A percentile compares a stretch with the other conserved stretches of the same genome.
Evolutionary conservation across 2,113 vertebrate genomes (phyloP).

Genomic region (Otolemur garnettii): DNA sequence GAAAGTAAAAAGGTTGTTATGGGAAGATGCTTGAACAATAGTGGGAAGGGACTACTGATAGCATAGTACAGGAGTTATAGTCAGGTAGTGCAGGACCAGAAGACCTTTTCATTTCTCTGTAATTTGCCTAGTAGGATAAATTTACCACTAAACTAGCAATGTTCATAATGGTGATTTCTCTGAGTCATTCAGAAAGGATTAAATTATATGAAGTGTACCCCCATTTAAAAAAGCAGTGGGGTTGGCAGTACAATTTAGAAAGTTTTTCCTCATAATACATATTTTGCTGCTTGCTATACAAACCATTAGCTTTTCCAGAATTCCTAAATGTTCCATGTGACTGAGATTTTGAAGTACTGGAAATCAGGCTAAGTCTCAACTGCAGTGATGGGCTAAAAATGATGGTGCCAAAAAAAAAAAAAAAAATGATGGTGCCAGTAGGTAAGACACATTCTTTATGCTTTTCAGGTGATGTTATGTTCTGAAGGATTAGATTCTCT

Average conservation of each 20-base stretch:
- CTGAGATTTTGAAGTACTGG: neutral
- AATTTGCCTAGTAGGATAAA: conserved; percentile 36
- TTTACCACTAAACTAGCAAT: neutral
- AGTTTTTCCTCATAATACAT: neutral
- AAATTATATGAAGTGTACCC: neutral
- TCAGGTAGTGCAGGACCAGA: neutral
- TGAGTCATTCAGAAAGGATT: conserved; percentile 55
- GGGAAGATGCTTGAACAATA: neutral
- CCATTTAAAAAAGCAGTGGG: conserved; percentile 4
- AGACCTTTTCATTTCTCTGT: neutral
- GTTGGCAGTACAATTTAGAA: neutral
- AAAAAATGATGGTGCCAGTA: neutral
- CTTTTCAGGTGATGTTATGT: neutral
- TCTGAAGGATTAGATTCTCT: neutral
- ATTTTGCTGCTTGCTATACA: neutral
- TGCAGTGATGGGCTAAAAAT: neutral
- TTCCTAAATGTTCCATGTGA: neutral
- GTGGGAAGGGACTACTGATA: neutral
- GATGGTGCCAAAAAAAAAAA: neutral
- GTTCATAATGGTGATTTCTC: conserved; percentile 21
- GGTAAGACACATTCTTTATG: neutral
- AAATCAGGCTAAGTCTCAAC: neutral
- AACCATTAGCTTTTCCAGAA: neutral
- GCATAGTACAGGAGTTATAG: neutral
- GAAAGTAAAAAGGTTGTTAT: neutral